Percentiles rank a stretch among this genome's conserved stretches.
phyloP scores from a whole-genome alignment of 1,140 invertebrate genomes.

The Acromyrmex heyeri region DNA sequence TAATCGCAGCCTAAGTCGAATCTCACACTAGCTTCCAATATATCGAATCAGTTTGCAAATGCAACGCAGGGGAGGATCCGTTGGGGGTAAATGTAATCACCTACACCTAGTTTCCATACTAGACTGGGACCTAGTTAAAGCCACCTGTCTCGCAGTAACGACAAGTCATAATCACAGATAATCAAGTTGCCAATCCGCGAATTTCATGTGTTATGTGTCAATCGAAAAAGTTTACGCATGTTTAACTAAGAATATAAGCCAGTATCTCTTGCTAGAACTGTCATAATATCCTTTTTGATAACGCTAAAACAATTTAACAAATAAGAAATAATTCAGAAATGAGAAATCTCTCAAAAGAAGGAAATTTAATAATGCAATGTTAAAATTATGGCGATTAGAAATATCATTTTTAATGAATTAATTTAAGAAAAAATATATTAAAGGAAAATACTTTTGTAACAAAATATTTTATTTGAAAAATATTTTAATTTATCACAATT shows the following conservation, averaged over 20 bases:
- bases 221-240: not conserved
- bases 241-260: not conserved
- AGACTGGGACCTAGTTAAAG: conserved; percentile 68
- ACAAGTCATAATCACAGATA: conserved; percentile 43
- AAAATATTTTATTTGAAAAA: not conserved
- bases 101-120: conserved; percentile 58
- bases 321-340: not conserved
- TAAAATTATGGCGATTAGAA: not conserved
- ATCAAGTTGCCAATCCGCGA: not conserved
- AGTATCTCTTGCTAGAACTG: not conserved
- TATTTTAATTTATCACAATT: not conserved
- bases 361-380: not conserved
- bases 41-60: conserved; percentile 67
- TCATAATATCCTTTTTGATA: not conserved
- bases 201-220: not conserved
- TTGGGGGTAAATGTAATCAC: conserved; percentile 65
- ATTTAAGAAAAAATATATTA: not conserved
- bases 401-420: not conserved
- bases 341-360: not conserved
- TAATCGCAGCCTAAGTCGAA: conserved; percentile 58
- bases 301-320: not conserved
- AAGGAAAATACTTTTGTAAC: not conserved
- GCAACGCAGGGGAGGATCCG: conserved; percentile 40
- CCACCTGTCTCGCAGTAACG: conserved; percentile 54
- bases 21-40: conserved; percentile 19